Evolutionary conservation across 2,888 invertebrate genomes (phyloP).

Genomic region (Melinaea menophilus): DNA sequence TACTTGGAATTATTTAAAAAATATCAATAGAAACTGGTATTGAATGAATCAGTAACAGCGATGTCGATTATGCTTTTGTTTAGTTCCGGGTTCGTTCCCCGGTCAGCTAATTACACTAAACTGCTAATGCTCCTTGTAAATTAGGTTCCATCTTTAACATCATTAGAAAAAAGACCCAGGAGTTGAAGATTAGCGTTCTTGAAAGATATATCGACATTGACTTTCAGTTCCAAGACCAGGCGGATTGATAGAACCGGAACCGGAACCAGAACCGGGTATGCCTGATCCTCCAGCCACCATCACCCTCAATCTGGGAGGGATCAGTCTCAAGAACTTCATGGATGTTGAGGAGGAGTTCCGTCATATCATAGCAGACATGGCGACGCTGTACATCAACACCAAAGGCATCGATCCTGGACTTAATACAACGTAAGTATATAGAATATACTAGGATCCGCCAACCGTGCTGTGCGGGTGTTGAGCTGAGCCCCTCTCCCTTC

Average conservation of each 20-base stretch:
- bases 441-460: background rate
- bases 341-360: slow-evolving; percentile 48
- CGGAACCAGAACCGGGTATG: slow-evolving; percentile 35
- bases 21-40: no score
- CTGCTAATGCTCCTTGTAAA: no score
- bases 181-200: background rate
- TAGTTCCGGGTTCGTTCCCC: no score
- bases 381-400: slow-evolving; percentile 53
- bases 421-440: slow-evolving; percentile 60
- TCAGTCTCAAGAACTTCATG: slow-evolving; percentile 44
- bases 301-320: slow-evolving; percentile 53
- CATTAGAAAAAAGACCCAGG: background rate
- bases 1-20: no score
- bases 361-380: slow-evolving; percentile 60
- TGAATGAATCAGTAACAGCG: no score
- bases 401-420: slow-evolving; percentile 52
- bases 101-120: no score
- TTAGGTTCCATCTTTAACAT: no score
- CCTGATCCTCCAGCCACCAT: slow-evolving; percentile 43
- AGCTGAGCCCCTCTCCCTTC: no score
- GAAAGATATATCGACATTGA: background rate
- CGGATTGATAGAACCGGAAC: slow-evolving; percentile 41
- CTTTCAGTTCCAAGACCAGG: slow-evolving; percentile 38
- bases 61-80: no score
- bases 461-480: background rate